Evolutionary conservation across 2,113 vertebrate genomes (phyloP), one percentile per base, ranked within the genome.

Genomic region (Setophaga coronata): DNA sequence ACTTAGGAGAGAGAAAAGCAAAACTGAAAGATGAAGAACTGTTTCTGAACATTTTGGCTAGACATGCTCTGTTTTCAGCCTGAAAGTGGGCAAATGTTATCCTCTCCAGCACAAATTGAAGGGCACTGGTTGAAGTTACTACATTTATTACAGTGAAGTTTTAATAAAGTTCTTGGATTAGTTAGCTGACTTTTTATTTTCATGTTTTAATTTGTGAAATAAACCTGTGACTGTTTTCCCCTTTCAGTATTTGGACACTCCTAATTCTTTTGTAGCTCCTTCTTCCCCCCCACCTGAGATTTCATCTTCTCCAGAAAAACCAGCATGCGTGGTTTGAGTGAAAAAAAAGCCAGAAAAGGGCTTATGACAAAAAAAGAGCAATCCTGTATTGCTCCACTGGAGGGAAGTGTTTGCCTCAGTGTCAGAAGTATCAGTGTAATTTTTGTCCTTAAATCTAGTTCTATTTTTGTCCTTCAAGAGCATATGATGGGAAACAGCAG

Each of bases 391-490:
- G 14, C 60, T 84, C 91, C 94, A 94, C 94, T 94, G 91, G 94
- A 92, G 95, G 95, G 92, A 86, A 93, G 86, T 93, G 76, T 96
- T 95, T 90, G 58, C 82, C 25, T 57, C 9, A 58, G 88, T 62
- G 79, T 58, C 0, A 0, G 73, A 82, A 60, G 6, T 7, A 81
- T 31, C 42, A 40, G 29, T 9, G 7, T n/a, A 33, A 38, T 50
- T 74, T 89, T 66, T 82, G 34, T 58, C 13, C 23, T 70, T 87
- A 82, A 82, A 82, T 56, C 20, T 67, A 23, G 19, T 29, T 56
- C 14, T 43, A 0, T 54, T 70, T 54, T 69, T 80, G 76, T 23
- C 5, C 7, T 73, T 84, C 10, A 67, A 76, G 36, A 36, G 9
- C 4, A 2, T 48, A 10, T 12, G 50, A 65, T 43, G 6, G 50